phyloP scores from a whole-genome alignment of 2,888 invertebrate genomes.

The Callosobruchus maculatus region DNA sequence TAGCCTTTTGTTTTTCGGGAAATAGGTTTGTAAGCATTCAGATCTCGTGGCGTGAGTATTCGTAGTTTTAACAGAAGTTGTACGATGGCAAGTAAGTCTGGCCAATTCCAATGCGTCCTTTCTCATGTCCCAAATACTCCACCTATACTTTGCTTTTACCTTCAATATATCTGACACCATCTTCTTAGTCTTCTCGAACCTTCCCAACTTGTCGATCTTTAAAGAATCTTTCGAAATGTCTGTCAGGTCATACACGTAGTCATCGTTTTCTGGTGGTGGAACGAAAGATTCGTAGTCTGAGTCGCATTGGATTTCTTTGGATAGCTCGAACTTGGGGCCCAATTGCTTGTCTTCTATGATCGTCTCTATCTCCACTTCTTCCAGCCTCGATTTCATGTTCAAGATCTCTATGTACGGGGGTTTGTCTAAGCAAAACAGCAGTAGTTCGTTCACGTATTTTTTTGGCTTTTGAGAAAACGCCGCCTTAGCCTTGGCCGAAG shows the following conservation, averaged over 20 bases:
- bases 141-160: conserved; percentile 68
- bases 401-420: neutral
- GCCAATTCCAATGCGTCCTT: conserved; percentile 63
- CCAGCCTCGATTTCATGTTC: neutral
- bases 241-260: neutral
- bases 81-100: conserved; percentile 58
- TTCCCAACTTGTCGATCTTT: neutral
- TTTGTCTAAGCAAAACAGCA: neutral
- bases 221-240: neutral
- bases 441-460: neutral
- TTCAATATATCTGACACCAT: conserved; percentile 35
- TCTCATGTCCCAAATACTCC: conserved; percentile 84
- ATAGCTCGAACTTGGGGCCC: neutral
- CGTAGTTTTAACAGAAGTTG: conserved; percentile 67
- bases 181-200: neutral
- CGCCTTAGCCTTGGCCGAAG: neutral
- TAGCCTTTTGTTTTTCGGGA: conserved; percentile 46
- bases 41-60: conserved; percentile 61
- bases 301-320: neutral
- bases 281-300: neutral
- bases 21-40: conserved; percentile 59
- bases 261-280: neutral
- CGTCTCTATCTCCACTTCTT: neutral
- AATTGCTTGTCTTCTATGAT: neutral
- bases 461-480: neutral